Evolutionary conservation across 1,140 invertebrate genomes (phyloP).

Genomic region (Heliconius himera): DNA sequence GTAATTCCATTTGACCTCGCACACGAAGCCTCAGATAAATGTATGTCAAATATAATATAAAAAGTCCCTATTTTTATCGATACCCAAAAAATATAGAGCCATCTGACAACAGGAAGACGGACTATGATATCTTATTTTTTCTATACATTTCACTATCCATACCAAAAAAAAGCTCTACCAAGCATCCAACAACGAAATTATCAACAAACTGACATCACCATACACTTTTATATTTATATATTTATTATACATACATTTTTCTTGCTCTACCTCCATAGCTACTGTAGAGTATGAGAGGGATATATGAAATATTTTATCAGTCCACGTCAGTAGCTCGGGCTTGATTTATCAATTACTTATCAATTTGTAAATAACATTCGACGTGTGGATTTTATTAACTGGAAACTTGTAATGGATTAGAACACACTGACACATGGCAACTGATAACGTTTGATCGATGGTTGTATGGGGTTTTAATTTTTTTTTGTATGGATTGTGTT

Average conservation of each 20-base stretch:
- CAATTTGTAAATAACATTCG: slow-evolving; percentile 66
- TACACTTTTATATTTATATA: not conserved
- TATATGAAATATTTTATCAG: not conserved
- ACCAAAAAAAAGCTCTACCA: not conserved
- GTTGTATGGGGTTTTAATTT: slow-evolving; percentile 20
- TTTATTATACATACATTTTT: not conserved
- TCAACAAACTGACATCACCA: not conserved
- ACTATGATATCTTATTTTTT: not conserved
- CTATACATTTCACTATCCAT: not conserved
- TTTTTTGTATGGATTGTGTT: slow-evolving; percentile 35
- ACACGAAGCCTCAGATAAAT: too few relatives aligned
- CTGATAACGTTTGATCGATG: slow-evolving; percentile 61
- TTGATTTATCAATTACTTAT: slow-evolving; percentile 57
- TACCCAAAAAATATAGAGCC: not conserved
- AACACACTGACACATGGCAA: slow-evolving; percentile 50
- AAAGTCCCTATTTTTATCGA: not conserved
- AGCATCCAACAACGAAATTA: not conserved
- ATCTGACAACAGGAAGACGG: not conserved
- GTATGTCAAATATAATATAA: not conserved
- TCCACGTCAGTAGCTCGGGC: slow-evolving; percentile 49
- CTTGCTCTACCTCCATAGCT: not conserved
- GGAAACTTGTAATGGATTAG: slow-evolving; percentile 66
- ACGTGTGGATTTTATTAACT: slow-evolving; percentile 63
- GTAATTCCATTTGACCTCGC: too few relatives aligned
- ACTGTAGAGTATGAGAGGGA: slow-evolving; percentile 5